Percentiles rank a stretch among this genome's conserved stretches.
These are phyloP conservation scores for Limanda limanda DNA, from an alignment of 2,113 vertebrate genomes.

Conservation along the genomic window DNA sequence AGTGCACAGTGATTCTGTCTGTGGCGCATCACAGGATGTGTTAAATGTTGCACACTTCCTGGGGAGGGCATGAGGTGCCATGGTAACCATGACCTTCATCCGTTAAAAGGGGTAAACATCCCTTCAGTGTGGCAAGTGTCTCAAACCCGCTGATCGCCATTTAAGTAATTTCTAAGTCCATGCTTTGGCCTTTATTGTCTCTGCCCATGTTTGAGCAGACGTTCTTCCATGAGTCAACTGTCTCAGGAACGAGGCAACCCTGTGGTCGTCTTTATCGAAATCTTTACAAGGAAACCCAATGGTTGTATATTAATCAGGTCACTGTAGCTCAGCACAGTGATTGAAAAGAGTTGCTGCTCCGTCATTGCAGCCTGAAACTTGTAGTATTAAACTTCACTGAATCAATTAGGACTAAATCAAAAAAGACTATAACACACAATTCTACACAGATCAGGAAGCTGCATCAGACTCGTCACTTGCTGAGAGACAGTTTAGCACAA, in stretches of 20 bases:
- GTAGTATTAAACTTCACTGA: too few relatives aligned
- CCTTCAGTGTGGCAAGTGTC: background rate
- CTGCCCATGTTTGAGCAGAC: background rate
- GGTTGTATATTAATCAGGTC: background rate
- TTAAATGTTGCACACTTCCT: constrained; percentile 75
- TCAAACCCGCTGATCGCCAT: constrained; percentile 10
- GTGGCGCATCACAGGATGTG: constrained; percentile 35
- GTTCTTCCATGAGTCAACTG: background rate
- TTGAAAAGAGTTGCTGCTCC: background rate
- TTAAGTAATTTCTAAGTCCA: constrained; percentile 2
- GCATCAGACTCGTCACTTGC: too few relatives aligned
- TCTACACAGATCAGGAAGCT: too few relatives aligned
- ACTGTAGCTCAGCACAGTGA: background rate
- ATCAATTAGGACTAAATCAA: too few relatives aligned
- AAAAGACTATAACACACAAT: too few relatives aligned
- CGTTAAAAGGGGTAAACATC: constrained; percentile 36
- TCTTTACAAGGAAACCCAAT: background rate
- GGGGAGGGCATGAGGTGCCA: constrained; percentile 37
- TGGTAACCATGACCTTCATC: constrained; percentile 47
- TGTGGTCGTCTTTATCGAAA: background rate
- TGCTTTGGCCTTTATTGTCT: constrained; percentile 1
- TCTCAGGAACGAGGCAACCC: background rate
- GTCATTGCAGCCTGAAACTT: background rate
- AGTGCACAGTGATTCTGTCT: constrained; percentile 6
- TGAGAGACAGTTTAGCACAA: too few relatives aligned